phyloP scores from a whole-genome alignment of 2,888 invertebrate genomes.

The Seira sanloemensis region DNA sequence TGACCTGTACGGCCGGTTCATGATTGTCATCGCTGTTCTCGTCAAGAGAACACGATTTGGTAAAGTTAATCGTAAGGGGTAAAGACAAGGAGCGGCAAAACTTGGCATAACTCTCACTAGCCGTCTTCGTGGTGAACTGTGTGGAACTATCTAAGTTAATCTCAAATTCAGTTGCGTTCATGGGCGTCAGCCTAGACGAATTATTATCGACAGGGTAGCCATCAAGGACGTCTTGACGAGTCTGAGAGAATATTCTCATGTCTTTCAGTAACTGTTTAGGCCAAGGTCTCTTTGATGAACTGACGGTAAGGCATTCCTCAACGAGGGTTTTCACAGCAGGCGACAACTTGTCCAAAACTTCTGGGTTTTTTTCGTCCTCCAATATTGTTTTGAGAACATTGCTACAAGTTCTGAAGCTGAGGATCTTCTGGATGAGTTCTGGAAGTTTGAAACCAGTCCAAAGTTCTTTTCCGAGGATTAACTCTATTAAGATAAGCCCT shows the following conservation, averaged over 20 bases:
- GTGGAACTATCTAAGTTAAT: conserved; percentile 18
- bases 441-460: conserved; percentile 86
- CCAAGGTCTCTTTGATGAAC: conserved; percentile 67
- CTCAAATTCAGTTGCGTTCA: conserved; percentile 6
- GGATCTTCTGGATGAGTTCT: conserved; percentile 84
- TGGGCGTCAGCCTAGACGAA: background rate
- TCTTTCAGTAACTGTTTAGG: conserved; percentile 69
- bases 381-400: conserved; percentile 83
- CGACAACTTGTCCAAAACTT: conserved; percentile 74
- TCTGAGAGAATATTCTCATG: conserved; percentile 59
- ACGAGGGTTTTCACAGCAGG: conserved; percentile 63
- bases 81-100: conserved; percentile 39
- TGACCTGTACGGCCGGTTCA: background rate
- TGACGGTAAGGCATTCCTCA: conserved; percentile 69
- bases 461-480: conserved; percentile 82
- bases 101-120: conserved; percentile 29
- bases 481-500: conserved; percentile 91
- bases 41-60: conserved; percentile 37
- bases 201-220: conserved; percentile 27
- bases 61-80: conserved; percentile 55
- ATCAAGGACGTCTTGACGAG: background rate
- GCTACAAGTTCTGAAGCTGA: conserved; percentile 81
- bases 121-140: background rate
- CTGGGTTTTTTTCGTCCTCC: conserved; percentile 85
- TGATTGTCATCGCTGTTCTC: conserved; percentile 33